A percentile compares a stretch with the other conserved stretches of the same genome.
These are phyloP conservation scores for Poeciliopsis presidionis DNA, from an alignment of 2,797 vertebrate species.

Conservation along the genomic window DNA sequence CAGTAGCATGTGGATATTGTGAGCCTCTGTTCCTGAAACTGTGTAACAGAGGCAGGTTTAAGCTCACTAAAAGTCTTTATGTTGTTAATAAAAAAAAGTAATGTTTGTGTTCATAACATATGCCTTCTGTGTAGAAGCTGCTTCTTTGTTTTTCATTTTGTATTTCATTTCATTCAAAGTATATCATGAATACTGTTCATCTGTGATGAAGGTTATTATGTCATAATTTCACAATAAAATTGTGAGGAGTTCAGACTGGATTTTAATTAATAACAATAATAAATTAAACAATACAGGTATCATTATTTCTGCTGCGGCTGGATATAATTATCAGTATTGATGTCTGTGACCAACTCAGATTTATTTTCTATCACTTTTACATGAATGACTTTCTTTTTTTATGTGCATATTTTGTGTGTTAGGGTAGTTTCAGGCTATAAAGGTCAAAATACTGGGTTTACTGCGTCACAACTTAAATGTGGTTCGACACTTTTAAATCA, in stretches of 20 bases:
- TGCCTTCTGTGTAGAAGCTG: slow-evolving; percentile 52
- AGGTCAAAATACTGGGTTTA: not conserved
- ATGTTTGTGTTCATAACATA: slow-evolving; percentile 57
- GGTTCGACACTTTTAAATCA: not conserved
- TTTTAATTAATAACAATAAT: slow-evolving; percentile 21
- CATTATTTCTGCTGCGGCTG: not conserved
- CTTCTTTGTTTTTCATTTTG: slow-evolving; percentile 55
- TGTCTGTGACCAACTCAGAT: not conserved
- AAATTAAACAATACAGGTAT: not conserved
- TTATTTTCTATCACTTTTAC: not conserved
- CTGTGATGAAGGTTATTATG: slow-evolving; percentile 74
- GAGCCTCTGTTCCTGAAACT: slow-evolving; percentile 69
- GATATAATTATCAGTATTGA: not conserved
- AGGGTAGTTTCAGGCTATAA: not conserved
- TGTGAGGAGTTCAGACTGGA: slow-evolving; percentile 44
- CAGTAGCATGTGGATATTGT: slow-evolving; percentile 80
- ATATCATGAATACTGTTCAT: slow-evolving; percentile 67
- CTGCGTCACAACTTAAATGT: not conserved
- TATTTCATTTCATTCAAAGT: slow-evolving; percentile 58
- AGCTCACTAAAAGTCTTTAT: slow-evolving; percentile 72
- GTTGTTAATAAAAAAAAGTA: slow-evolving; percentile 47
- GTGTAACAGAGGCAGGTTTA: slow-evolving; percentile 66
- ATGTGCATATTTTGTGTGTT: not conserved
- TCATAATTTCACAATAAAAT: slow-evolving; percentile 72
- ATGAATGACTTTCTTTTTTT: not conserved